Evolutionary conservation across 2,113 vertebrate species (phyloP), one percentile per base, ranked within the genome.

Genomic region (Hippocampus comes): DNA sequence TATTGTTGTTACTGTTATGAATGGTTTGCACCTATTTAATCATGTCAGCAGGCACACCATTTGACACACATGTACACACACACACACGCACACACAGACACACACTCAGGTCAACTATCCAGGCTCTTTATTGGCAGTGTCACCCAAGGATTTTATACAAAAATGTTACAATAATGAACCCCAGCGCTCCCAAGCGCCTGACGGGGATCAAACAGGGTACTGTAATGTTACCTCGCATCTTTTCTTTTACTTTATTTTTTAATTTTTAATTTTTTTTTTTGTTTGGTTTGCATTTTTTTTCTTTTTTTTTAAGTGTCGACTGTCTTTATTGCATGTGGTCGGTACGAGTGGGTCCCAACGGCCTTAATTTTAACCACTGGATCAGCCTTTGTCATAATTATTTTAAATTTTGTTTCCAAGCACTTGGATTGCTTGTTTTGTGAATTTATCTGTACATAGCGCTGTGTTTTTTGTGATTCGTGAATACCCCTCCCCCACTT

Each of bases 81-180:
- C 23, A 43, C 20, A 64, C 61, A 42, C 61, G n/a, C 63, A n/a
- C 20, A 14, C 38, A 14, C 21, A 43, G 41, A 25, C 78, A 78
- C 85, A 84, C 85, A 85, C 89, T 91, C 88, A 88, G 90, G 90
- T 90, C 88, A 81, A 43, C 63, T 79, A 78, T 79, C 68, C 68
- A 74, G 75, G 30, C 51, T 63, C 68, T 63, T 63, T 21, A 77
- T 63, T 63, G 53, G 34, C 34, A 59, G 38, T 43, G 46, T 71
- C 64, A 69, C 68, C 63, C 78, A 63, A 67, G 41, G 51, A 59
- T 81, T 72, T 64, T 57, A 17, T 70, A 68, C 18, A 61, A 73
- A 74, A 59, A 21, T 15, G 48, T 17, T 79, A 46, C 17, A 20
- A 67, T 73, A 67, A 70, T 59, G 67, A 57, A 71, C 64, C 67